These are phyloP conservation scores for Hydrolagus affinis DNA, from an alignment of 2,113 vertebrate species.

Conservation along the genomic window DNA sequence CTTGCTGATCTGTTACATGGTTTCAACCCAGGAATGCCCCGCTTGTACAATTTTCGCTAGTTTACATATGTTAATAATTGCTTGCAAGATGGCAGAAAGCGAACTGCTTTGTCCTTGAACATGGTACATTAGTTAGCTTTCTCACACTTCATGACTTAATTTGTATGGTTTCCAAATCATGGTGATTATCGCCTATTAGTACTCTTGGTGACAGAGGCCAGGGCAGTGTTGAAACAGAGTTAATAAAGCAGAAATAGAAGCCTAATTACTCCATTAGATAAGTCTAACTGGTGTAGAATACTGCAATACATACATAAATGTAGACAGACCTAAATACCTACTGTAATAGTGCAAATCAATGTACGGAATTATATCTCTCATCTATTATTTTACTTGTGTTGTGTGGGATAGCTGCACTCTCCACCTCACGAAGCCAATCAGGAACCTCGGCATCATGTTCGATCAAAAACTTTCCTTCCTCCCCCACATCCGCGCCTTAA, in stretches of 20 bases:
- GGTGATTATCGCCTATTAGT: slow-evolving; percentile 57
- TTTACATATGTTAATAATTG: neutral
- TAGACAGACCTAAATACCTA: slow-evolving; percentile 42
- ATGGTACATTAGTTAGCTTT: slow-evolving; percentile 44
- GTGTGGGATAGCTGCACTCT: neutral
- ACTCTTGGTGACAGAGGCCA: slow-evolving; percentile 61
- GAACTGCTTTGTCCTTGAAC: slow-evolving; percentile 43
- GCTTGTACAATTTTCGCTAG: neutral
- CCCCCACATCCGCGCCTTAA: no score
- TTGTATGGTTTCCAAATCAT: slow-evolving; percentile 58
- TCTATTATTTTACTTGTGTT: neutral
- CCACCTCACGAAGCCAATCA: no score
- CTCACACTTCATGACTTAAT: slow-evolving; percentile 59
- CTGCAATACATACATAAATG: slow-evolving; percentile 38
- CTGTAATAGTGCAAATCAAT: slow-evolving; percentile 29
- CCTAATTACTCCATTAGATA: slow-evolving; percentile 57
- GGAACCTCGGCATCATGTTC: no score
- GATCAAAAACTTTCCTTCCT: no score
- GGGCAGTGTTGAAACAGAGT: slow-evolving; percentile 54
- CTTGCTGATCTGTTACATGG: neutral
- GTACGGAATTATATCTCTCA: slow-evolving; percentile 40
- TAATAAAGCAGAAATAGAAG: slow-evolving; percentile 66
- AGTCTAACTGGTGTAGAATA: slow-evolving; percentile 50
- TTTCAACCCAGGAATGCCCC: neutral
- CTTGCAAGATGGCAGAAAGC: slow-evolving; percentile 24